phyloP scores from a whole-genome alignment of 2,113 vertebrate genomes.

The Cottus gobio region DNA sequence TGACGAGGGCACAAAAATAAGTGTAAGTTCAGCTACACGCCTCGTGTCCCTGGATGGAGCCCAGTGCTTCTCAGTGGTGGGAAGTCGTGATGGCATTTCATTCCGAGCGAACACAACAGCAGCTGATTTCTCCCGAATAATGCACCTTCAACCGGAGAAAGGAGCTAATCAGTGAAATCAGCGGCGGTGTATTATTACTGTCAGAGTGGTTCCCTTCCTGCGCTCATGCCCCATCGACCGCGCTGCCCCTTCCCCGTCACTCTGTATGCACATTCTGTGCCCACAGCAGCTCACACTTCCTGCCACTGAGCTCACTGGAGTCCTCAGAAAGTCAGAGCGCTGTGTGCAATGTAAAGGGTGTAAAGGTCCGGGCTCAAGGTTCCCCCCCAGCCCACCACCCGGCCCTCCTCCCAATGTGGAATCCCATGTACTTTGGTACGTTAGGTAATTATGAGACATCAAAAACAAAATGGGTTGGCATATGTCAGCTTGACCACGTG shows the following conservation, averaged over 20 bases:
- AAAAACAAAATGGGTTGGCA: neutral
- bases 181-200: conserved; percentile 66
- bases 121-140: conserved; percentile 68
- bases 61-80: neutral
- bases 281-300: neutral
- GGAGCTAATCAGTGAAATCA: conserved; percentile 70
- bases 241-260: conserved; percentile 2
- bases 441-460: too few species aligned
- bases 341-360: neutral
- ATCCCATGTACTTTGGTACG: too few species aligned
- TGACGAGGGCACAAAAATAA: conserved; percentile 86
- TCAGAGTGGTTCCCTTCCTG: conserved; percentile 49
- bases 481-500: neutral
- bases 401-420: too few species aligned
- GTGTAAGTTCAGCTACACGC: conserved; percentile 75
- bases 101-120: conserved; percentile 53
- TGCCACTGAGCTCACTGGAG: neutral
- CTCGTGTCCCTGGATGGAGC: neutral
- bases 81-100: conserved; percentile 1
- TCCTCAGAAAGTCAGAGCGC: neutral
- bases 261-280: conserved; percentile 10
- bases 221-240: conserved; percentile 14
- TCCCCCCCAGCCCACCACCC: too few species aligned
- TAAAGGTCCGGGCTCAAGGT: neutral
- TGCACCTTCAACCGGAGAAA: conserved; percentile 56